Evolutionary conservation across 2,113 vertebrate species (phyloP), one percentile per base, ranked within the genome.

Genomic region (Rhinopomastus cyanomelas): DNA sequence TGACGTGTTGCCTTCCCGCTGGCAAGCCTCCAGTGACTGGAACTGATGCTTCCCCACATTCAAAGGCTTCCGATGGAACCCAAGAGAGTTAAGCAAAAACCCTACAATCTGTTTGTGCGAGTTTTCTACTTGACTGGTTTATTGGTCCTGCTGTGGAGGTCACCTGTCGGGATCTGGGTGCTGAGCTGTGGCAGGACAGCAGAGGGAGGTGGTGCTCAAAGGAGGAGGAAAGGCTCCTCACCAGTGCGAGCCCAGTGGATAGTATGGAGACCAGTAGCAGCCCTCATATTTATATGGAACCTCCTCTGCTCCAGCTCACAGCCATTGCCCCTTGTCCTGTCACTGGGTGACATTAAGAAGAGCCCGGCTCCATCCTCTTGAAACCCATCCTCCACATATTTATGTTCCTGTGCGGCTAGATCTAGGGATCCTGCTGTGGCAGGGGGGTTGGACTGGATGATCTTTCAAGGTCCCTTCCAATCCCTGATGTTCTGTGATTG

Each of bases 141-240:
- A 72, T 6, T 42, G 36, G 39, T 14, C 18, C 36, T 0, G 0
- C 11, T 77, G 18, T 6, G 6, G 66, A 32, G 71, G 86, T 66
- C 6, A 48, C 81, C 71, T 25, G 53, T 32, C 30, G 65, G 9
- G 42, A 62, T 42, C 39, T 29, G 85, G 42, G 66, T 3, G 80
- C 86, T 84, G 77, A 59, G 59, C 89, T 59, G 59, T 15, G 11
- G 64, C 71, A 64, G 55, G 88, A 79, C 94, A 76, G 93, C 88
- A 95, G 95, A 88, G 95, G 93, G 95, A 82, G 94, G 59, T 52
- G 48, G 86, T 30, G 81, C 81, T 87, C 92, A 91, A 79, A 91
- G 83, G 85, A 91, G 91, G 79, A 67, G 55, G 19, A 46, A 52
- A 29, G 52, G 30, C 48, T 6, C 32, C 1, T 2, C 55, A 66